Percentiles rank a stretch among this genome's conserved stretches.
Conservation (phyloP, 2,113 vertebrate species). For the Centropus bengalensis region DNA sequence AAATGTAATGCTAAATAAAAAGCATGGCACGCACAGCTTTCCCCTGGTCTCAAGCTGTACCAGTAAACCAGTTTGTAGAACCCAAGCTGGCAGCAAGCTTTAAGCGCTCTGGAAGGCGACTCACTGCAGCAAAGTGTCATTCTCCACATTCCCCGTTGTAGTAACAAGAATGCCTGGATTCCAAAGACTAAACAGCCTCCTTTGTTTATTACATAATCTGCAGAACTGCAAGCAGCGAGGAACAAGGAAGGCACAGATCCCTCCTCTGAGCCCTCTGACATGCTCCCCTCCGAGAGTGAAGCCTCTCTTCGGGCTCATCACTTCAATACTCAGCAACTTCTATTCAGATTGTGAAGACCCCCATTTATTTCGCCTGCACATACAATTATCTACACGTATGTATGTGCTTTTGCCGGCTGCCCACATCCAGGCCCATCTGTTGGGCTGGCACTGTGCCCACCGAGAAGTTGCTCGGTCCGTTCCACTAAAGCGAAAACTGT, state of each 20-base stretch:
- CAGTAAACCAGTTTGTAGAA: background rate
- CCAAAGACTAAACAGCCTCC: constrained; percentile 43
- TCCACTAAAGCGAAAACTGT: constrained; percentile 44
- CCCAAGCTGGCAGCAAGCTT: background rate
- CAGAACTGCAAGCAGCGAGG: constrained; percentile 17
- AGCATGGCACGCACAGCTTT: background rate
- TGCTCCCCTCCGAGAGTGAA: background rate
- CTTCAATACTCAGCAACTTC: constrained; percentile 13
- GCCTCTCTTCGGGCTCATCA: background rate
- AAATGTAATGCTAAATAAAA: background rate
- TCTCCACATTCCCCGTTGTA: constrained; percentile 30
- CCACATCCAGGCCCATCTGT: constrained; percentile 72
- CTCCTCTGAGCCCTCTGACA: background rate
- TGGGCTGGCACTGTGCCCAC: constrained; percentile 66
- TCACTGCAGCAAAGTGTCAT: background rate
- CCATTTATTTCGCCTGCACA: background rate
- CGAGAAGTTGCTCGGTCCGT: constrained; percentile 32
- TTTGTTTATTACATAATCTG: constrained; percentile 47
- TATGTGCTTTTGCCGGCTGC: constrained; percentile 34
- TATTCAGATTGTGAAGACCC: background rate
- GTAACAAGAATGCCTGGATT: constrained; percentile 10
- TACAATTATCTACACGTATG: constrained; percentile 20
- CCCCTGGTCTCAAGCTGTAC: background rate
- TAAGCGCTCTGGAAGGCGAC: background rate
- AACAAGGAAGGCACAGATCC: constrained; percentile 17